Conservation (phyloP, 1,140 invertebrate species). For the Campoletis sonorensis region DNA sequence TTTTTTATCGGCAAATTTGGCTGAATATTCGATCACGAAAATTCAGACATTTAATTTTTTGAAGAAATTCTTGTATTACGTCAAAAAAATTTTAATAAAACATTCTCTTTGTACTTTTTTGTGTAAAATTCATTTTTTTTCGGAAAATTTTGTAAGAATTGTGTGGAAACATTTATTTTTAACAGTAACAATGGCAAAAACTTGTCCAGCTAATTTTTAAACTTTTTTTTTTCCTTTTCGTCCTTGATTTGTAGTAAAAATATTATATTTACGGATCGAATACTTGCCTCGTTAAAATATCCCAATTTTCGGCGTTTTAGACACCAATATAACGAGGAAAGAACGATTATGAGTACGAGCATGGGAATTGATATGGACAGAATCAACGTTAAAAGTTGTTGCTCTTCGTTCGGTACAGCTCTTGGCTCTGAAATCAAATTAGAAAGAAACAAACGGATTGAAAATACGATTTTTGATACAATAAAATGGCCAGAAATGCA, state of each 20-base stretch:
- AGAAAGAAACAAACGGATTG: neutral
- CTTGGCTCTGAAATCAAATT: constrained; percentile 63
- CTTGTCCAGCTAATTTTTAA: no score
- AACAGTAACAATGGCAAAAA: no score
- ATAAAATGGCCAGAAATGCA: no score
- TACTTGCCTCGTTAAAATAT: constrained; percentile 78
- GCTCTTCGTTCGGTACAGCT: constrained; percentile 69
- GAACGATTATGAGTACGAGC: constrained; percentile 72
- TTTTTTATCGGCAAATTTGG: no score
- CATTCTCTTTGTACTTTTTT: no score
- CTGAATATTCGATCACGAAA: no score
- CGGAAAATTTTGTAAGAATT: no score
- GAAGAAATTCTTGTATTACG: no score
- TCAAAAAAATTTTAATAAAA: no score
- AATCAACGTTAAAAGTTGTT: constrained; percentile 74
- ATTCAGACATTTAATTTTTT: no score
- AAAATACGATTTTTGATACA: neutral
- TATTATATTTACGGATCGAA: neutral
- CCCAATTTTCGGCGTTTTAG: constrained; percentile 78
- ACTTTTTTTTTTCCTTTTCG: constrained; percentile 54
- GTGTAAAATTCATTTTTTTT: no score
- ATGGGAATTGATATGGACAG: constrained; percentile 72
- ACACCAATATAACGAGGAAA: constrained; percentile 78
- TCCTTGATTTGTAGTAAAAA: constrained; percentile 71
- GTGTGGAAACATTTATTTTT: no score